phyloP scores from a whole-genome alignment of 2,888 invertebrate genomes.

The Dasysyrphus tricinctus region DNA sequence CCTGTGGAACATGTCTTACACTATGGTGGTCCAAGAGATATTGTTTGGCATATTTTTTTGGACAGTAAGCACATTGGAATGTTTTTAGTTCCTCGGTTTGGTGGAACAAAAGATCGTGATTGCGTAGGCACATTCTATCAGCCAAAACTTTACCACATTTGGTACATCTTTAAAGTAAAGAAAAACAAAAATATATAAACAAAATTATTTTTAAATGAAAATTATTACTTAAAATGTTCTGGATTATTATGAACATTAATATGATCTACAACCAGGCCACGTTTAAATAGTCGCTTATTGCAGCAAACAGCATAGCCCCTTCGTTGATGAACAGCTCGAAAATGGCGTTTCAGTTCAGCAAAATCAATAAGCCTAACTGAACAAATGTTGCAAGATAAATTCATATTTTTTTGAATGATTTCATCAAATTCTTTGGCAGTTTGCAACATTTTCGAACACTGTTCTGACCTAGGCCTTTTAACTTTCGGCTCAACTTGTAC shows the following conservation, averaged over 20 bases:
- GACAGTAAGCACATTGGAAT: slow-evolving; percentile 75
- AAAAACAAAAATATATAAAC: not conserved
- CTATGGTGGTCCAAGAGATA: slow-evolving; percentile 76
- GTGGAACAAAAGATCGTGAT: slow-evolving; percentile 74
- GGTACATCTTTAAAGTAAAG: slow-evolving; percentile 60
- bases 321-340: slow-evolving; percentile 72
- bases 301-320: slow-evolving; percentile 77
- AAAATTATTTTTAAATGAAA: slow-evolving; percentile 17
- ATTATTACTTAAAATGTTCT: slow-evolving; percentile 76
- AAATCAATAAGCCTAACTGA: slow-evolving; percentile 65
- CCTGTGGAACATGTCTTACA: slow-evolving; percentile 63
- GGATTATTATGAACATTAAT: slow-evolving; percentile 77
- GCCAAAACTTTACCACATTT: slow-evolving; percentile 75
- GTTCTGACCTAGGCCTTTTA: slow-evolving; percentile 45
- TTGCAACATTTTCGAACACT: slow-evolving; percentile 45
- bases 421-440: slow-evolving; percentile 75
- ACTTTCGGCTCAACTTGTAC: slow-evolving; percentile 51
- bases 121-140: slow-evolving; percentile 75
- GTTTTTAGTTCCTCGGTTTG: slow-evolving; percentile 70
- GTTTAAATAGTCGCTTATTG: slow-evolving; percentile 76
- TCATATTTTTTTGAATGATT: slow-evolving; percentile 76
- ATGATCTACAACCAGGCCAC: slow-evolving; percentile 76
- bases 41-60: slow-evolving; percentile 76
- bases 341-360: slow-evolving; percentile 75
- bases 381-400: slow-evolving; percentile 76